Base-by-base conservation (phyloP, 2,797 vertebrate genomes). In the Hirundo rustica region DNA sequence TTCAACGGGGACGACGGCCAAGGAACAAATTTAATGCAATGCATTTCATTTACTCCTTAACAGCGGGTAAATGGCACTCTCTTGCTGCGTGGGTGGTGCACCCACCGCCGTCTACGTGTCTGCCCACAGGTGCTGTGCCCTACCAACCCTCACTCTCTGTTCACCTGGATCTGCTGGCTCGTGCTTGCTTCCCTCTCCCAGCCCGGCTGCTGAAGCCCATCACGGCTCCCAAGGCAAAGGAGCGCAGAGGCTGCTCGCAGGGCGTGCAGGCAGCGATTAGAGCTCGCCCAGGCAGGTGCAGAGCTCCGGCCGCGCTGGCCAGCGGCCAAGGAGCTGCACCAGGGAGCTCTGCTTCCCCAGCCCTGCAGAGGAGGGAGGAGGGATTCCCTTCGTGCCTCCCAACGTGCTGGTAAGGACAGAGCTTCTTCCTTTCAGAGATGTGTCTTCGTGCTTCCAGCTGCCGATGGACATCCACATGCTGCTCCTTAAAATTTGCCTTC, bases 71-170 rank as follows among this genome's bases (percentile, higher is more conserved):
- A 67, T 40, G 91, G 85, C 91, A 21, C 42, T 88, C 75, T 80
- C 44, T 34, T 9, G 74, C 84, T 58, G 48, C 18, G 36, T 45
- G 81, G 84, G 81, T 3, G 82, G 40, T 48, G 42, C 47, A 18
- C 79, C 89, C 76, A 50, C 51, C 0, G 2, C 76, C 81, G 91
- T 8, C 92, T 95, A 96, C 93, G 92, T 96, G 95, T 96, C 91
- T 95, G 93, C 91, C 91, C 95, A 87, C 96, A 94, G 96, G 92
- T 92, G 75, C 2, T 50, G 55, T 53, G 93, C 82, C 55, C 60
- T 9, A 11, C 2, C 29, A 85, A 8, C 81, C 25, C 74, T 61
- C 88, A 30, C 58, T 4, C 2, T 51, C 60, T 85, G 77, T 34
- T 70, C 82, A 73, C 80, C 71, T 2, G 44, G 58, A 78, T 75